Conservation (phyloP, 2,797 vertebrate genomes). For the Pelochelys cantorii region DNA sequence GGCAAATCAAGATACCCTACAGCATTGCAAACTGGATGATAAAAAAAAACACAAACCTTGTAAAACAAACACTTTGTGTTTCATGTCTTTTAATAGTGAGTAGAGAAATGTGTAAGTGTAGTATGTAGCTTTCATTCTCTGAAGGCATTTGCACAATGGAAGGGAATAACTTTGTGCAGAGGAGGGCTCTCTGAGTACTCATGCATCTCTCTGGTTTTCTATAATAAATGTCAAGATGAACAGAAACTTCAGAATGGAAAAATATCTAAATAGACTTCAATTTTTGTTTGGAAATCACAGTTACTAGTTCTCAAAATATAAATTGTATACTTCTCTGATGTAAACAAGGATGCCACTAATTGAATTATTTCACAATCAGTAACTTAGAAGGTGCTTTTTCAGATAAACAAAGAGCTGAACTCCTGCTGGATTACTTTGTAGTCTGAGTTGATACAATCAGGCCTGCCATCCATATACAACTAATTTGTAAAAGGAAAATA, state of each 20-base stretch:
- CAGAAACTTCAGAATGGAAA: not conserved
- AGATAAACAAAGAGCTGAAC: not conserved
- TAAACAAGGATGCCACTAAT: not conserved
- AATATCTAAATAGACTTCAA: not conserved
- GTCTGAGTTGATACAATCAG: not conserved
- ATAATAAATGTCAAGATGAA: not conserved
- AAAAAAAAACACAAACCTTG: not conserved
- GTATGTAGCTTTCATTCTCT: not conserved
- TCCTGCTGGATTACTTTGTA: not conserved
- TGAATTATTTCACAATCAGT: not conserved
- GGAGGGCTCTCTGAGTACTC: not conserved
- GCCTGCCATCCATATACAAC: not conserved
- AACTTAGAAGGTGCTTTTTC: not conserved
- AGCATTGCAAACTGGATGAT: not conserved
- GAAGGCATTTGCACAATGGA: not conserved
- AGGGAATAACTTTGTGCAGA: not conserved
- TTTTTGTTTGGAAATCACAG: not conserved
- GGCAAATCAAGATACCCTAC: not conserved
- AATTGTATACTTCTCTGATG: not conserved
- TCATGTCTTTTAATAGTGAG: not conserved
- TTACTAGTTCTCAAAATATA: not conserved
- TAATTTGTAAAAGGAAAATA: not conserved
- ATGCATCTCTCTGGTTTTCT: not conserved
- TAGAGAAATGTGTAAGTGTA: not conserved
- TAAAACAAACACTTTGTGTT: not conserved